phyloP scores from a whole-genome alignment of 2,888 invertebrate genomes.

The Idaea dimidiata region DNA sequence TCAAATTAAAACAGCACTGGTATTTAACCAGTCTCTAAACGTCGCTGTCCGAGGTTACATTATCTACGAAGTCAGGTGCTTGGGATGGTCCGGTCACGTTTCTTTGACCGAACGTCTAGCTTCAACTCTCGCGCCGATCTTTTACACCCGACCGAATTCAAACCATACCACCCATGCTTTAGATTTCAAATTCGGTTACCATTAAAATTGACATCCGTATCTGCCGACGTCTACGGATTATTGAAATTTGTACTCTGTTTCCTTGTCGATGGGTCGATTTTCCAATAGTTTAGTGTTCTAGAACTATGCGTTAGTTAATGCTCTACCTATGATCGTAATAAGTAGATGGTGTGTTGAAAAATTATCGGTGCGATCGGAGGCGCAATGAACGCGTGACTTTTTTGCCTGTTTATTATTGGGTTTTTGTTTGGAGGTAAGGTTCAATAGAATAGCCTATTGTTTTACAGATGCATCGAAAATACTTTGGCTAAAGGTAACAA shows the following conservation, averaged over 20 bases:
- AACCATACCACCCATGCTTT: slow-evolving; percentile 21
- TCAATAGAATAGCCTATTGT: slow-evolving; percentile 39
- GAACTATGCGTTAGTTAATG: slow-evolving; percentile 72
- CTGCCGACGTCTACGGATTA: slow-evolving; percentile 9
- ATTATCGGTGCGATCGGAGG: slow-evolving; percentile 79
- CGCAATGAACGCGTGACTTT: slow-evolving; percentile 76
- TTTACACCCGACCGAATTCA: slow-evolving; percentile 30
- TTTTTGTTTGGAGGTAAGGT: slow-evolving; percentile 46
- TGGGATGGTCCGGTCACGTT: slow-evolving; percentile 77
- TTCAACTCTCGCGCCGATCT: slow-evolving; percentile 51
- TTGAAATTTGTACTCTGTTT: slow-evolving; percentile 27
- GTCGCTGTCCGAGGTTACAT: slow-evolving; percentile 62
- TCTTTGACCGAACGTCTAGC: slow-evolving; percentile 75
- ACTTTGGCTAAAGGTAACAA: no score
- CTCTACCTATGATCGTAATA: slow-evolving; percentile 78
- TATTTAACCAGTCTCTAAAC: slow-evolving; percentile 61
- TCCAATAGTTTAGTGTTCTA: slow-evolving; percentile 41
- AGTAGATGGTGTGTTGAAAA: slow-evolving; percentile 81
- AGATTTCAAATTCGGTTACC: slow-evolving; percentile 29
- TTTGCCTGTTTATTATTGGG: slow-evolving; percentile 75
- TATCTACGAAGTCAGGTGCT: slow-evolving; percentile 75
- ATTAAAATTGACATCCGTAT: slow-evolving; percentile 16
- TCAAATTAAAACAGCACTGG: slow-evolving; percentile 30
- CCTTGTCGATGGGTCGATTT: slow-evolving; percentile 22
- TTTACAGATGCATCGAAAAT: neutral